Evolutionary conservation across 1,140 invertebrate genomes (phyloP).

Genomic region (Periplaneta americana): DNA sequence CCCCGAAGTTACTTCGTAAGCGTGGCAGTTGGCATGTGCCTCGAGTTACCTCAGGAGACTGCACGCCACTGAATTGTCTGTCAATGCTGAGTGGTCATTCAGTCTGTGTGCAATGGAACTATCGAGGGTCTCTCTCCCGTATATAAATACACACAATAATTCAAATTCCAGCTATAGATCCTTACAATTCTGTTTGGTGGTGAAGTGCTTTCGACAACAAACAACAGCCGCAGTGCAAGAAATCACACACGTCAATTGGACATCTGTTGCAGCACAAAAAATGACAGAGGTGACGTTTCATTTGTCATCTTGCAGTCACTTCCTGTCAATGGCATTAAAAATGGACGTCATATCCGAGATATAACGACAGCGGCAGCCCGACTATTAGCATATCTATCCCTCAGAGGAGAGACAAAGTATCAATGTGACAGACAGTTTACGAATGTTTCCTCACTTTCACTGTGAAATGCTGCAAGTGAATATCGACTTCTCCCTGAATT

Average conservation of each 20-base stretch:
- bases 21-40: no score
- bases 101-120: background rate
- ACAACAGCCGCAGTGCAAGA: background rate
- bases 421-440: no score
- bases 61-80: background rate
- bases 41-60: no score
- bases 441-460: no score
- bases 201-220: background rate
- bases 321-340: background rate
- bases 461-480: no score
- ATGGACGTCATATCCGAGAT: background rate
- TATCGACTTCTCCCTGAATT: no score
- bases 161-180: background rate
- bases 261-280: background rate
- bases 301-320: background rate
- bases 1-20: no score
- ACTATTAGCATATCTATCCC: background rate
- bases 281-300: background rate
- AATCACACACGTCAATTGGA: background rate
- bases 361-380: background rate
- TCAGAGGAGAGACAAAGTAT: no score
- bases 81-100: background rate
- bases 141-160: background rate
- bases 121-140: background rate
- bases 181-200: background rate